Evolutionary conservation across 2,888 invertebrate species (phyloP).

Genomic region (Elegia similella): DNA sequence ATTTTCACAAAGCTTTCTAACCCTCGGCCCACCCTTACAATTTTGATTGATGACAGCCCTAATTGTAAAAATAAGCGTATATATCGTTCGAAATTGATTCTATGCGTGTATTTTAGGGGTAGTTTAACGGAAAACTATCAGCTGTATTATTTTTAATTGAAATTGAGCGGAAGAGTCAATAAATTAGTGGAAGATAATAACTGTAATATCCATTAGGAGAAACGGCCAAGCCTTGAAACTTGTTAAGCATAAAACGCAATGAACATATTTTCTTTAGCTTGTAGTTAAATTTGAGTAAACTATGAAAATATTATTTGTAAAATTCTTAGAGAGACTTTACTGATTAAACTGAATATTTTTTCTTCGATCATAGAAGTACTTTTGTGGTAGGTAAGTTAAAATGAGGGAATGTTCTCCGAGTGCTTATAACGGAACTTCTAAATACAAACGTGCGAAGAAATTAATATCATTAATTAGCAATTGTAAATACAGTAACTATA

Average conservation of each 20-base stretch:
- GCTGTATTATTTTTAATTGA: constrained; percentile 5
- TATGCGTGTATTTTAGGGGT: constrained; percentile 11
- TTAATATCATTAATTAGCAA: too few relatives aligned
- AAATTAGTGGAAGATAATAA: neutral
- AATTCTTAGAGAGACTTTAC: too few relatives aligned
- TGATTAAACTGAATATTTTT: too few relatives aligned
- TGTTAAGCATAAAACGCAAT: neutral
- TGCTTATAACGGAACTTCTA: too few relatives aligned
- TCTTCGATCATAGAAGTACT: too few relatives aligned
- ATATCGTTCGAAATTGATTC: constrained; percentile 14
- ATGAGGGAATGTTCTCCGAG: too few relatives aligned
- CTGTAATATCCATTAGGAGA: neutral
- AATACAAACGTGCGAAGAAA: too few relatives aligned
- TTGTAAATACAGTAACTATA: too few relatives aligned
- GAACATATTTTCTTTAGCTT: too few relatives aligned
- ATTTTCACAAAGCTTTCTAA: constrained; percentile 31
- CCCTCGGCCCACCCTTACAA: constrained; percentile 40
- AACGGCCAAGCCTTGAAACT: neutral
- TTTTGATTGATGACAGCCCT: constrained; percentile 55
- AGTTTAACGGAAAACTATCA: neutral
- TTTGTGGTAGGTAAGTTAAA: too few relatives aligned
- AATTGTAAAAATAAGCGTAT: constrained; percentile 47
- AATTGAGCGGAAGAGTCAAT: constrained; percentile 1
- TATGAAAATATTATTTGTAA: too few relatives aligned
- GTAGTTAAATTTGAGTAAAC: too few relatives aligned